Percentiles rank a stretch among this genome's conserved stretches.
These are phyloP conservation scores for Drosophila eohydei DNA, from an alignment of 2,888 invertebrate species.

Conservation along the genomic window DNA sequence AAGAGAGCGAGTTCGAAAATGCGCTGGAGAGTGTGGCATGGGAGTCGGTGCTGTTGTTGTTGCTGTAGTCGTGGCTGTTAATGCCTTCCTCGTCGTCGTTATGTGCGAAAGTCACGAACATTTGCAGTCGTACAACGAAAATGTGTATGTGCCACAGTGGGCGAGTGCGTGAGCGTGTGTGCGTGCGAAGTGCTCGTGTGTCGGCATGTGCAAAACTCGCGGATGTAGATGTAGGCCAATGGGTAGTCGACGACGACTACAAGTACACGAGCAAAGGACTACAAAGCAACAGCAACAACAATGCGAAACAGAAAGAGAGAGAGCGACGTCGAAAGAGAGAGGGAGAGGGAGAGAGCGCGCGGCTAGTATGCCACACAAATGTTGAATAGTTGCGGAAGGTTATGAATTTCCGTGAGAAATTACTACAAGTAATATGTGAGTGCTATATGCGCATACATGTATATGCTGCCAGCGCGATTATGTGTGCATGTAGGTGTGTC, in stretches of 20 bases:
- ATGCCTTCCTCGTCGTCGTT: conserved; percentile 40
- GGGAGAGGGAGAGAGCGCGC: conserved; percentile 39
- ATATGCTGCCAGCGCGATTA: conserved; percentile 10
- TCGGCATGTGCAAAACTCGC: conserved; percentile 60
- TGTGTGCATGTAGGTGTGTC: conserved; percentile 4
- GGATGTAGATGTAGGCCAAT: conserved; percentile 83
- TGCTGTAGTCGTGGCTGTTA: conserved; percentile 26
- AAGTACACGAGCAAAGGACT: conserved; percentile 44
- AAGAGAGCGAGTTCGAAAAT: conserved; percentile 67
- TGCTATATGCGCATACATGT: conserved; percentile 36
- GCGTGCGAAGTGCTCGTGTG: conserved; percentile 26
- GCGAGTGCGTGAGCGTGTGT: conserved; percentile 9
- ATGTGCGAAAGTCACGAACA: conserved; percentile 65
- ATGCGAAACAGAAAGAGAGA: conserved; percentile 8
- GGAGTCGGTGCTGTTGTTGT: conserved; percentile 7
- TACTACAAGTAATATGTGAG: conserved; percentile 81
- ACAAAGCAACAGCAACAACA: conserved; percentile 41
- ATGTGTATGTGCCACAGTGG: conserved; percentile 12
- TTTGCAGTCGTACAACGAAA: conserved; percentile 25
- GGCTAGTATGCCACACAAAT: conserved; percentile 75
- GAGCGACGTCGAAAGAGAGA: not conserved
- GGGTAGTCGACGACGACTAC: conserved; percentile 71
- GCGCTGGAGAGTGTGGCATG: conserved; percentile 26
- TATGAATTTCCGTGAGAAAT: conserved; percentile 83
- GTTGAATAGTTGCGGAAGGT: conserved; percentile 83